These are phyloP conservation scores for Eupeodes latifasciatus DNA, from an alignment of 2,888 invertebrate species.

Conservation along the genomic window DNA sequence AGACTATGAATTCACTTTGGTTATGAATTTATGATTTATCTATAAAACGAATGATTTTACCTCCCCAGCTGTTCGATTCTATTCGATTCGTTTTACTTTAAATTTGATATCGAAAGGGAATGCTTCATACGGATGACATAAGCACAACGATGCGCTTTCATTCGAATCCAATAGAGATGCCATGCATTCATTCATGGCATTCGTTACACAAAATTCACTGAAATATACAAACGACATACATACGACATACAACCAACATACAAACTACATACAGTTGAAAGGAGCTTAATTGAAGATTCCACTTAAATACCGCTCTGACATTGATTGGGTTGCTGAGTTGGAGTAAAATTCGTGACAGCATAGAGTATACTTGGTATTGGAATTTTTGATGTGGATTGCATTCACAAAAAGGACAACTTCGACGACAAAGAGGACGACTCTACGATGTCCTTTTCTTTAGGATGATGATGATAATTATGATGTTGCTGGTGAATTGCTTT, in stretches of 20 bases:
- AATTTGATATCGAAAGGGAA: constrained; percentile 11
- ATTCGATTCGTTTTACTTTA: constrained; percentile 9
- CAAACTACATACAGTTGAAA: not conserved
- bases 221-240: not conserved
- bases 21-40: constrained; percentile 27
- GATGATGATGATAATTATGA: not conserved
- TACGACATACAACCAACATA: too few relatives aligned
- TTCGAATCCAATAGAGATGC: not conserved
- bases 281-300: constrained; percentile 37
- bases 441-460: constrained; percentile 14
- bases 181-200: constrained; percentile 19
- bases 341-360: not conserved
- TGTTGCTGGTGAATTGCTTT: constrained; percentile 14
- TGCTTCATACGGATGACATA: constrained; percentile 38
- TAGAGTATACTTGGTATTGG: not conserved
- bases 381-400: constrained; percentile 41
- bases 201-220: constrained; percentile 17
- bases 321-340: constrained; percentile 19
- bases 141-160: constrained; percentile 34
- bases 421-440: too few relatives aligned
- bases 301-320: constrained; percentile 40
- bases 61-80: constrained; percentile 13
- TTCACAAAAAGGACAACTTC: not conserved
- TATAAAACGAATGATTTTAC: constrained; percentile 5
- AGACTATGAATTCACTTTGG: not conserved